Percentiles rank a stretch among this genome's conserved stretches.
These are phyloP conservation scores for Theonella swinhoei DNA, from an alignment of 37 sponge, comb jelly and placozoan species.

Conservation along the genomic window DNA sequence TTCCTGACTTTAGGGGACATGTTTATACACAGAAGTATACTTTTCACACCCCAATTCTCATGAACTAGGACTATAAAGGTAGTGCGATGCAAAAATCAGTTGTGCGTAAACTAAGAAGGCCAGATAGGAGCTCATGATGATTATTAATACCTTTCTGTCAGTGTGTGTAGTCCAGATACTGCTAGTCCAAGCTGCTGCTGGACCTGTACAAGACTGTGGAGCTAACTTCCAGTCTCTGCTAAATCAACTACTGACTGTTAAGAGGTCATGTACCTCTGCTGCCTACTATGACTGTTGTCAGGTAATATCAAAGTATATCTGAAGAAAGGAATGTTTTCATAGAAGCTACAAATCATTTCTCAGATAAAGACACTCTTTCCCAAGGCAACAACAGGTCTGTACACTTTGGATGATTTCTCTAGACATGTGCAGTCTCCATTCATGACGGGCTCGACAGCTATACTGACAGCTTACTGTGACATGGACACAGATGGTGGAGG, in stretches of 20 bases:
- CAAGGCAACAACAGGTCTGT: background rate
- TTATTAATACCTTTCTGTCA: too few relatives aligned
- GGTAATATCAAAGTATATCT: background rate
- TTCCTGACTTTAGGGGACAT: too few relatives aligned
- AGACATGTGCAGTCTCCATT: background rate
- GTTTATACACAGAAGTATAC: too few relatives aligned
- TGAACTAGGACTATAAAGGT: too few relatives aligned
- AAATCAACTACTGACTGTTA: background rate
- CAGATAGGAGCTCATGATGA: too few relatives aligned
- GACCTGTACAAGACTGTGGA: background rate
- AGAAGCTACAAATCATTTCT: background rate
- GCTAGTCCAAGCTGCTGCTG: background rate
- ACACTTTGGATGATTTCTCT: background rate
- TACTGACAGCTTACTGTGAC: slow-evolving; percentile 32
- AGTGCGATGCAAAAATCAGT: too few relatives aligned
- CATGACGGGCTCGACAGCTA: too few relatives aligned
- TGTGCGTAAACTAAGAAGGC: too few relatives aligned
- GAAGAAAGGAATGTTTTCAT: background rate
- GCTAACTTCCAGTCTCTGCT: background rate
- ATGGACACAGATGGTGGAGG: slow-evolving; percentile 50
- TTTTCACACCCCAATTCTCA: too few relatives aligned
- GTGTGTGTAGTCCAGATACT: too few relatives aligned
- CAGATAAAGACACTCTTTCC: background rate
- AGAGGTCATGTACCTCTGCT: background rate
- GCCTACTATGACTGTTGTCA: background rate